Evolutionary conservation across 2,797 vertebrate species (phyloP), one percentile per base, ranked within the genome.

Genomic region (Calcarius lapponicus): DNA sequence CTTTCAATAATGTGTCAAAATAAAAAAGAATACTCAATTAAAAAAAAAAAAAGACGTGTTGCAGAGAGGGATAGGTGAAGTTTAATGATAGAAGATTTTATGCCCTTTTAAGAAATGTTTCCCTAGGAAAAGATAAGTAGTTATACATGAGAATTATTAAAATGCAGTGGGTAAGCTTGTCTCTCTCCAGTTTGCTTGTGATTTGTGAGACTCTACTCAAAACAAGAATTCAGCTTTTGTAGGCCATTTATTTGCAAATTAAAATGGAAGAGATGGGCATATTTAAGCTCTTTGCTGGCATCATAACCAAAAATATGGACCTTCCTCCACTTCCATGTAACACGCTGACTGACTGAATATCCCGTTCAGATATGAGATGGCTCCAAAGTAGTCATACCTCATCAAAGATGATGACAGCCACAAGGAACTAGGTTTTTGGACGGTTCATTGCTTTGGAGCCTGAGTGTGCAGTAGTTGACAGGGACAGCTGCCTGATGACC

Each of bases 51-150:
- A 70, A 58, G 3, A 54, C 0, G 0, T 28, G 17, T 16, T 69
- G 20, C 28, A 65, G 65, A 57, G 34, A 42, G 10, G n/a, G 15
- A 57, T 40, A 0, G 0, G 42, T 42, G 45, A 80, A 24, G 4
- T 50, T 86, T 74, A 40, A 80, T 18, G 32, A 19, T 6, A 50
- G n/a, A 75, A 65, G 40, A 28, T 78, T 87, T 79, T 36, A 62
- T 32, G 65, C 4, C 24, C 20, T 79, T 88, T 72, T 62, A 22
- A 60, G 48, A 90, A 86, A 65, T 10, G 7, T 32, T 69, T 86
- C 51, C n/a, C 42, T 70, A 48, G 40, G 16, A 24, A 69, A 86
- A 83, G 43, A 14, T 38, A 60, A 25, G 13, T 14, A 76, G 14
- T 45, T 67, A 53, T 15, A 40, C 13, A 67, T 6, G 36, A 67